These are phyloP conservation scores for Atta cephalotes DNA, from an alignment of 1,140 invertebrate species.

Conservation along the genomic window DNA sequence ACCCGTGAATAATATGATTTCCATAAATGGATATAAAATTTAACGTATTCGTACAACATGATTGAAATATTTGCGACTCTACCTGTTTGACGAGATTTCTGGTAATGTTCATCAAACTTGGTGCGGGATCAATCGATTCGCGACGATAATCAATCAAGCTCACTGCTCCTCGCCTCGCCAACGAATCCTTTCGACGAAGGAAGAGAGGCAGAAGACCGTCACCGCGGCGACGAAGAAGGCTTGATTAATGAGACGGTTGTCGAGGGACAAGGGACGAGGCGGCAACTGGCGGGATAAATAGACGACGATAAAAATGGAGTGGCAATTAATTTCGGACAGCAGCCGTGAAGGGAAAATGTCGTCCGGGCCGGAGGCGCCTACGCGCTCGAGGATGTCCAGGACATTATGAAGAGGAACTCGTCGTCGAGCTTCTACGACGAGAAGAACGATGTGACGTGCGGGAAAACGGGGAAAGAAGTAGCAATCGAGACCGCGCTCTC, in stretches of 20 bases:
- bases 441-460: slow-evolving; percentile 67
- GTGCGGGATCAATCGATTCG: slow-evolving; percentile 66
- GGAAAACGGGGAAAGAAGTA: slow-evolving; percentile 57
- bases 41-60: slow-evolving; percentile 9
- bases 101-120: slow-evolving; percentile 55
- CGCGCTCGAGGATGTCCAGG: slow-evolving; percentile 72
- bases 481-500: slow-evolving; percentile 43
- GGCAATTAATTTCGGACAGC: slow-evolving; percentile 81
- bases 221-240: slow-evolving; percentile 73
- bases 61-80: slow-evolving; percentile 54
- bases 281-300: slow-evolving; percentile 79
- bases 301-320: slow-evolving; percentile 81
- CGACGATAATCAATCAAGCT: slow-evolving; percentile 73
- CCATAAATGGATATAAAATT: slow-evolving; percentile 54
- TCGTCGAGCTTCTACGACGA: slow-evolving; percentile 58
- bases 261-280: slow-evolving; percentile 75
- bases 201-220: slow-evolving; percentile 58
- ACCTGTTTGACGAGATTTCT: slow-evolving; percentile 17
- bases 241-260: slow-evolving; percentile 80
- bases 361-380: slow-evolving; percentile 65
- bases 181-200: slow-evolving; percentile 65
- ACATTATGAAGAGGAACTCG: slow-evolving; percentile 74
- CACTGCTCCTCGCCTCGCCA: slow-evolving; percentile 55
- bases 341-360: slow-evolving; percentile 69
- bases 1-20: slow-evolving; percentile 40